phyloP scores from a whole-genome alignment of 2,888 invertebrate genomes.

The Hedychridium roseum region DNA sequence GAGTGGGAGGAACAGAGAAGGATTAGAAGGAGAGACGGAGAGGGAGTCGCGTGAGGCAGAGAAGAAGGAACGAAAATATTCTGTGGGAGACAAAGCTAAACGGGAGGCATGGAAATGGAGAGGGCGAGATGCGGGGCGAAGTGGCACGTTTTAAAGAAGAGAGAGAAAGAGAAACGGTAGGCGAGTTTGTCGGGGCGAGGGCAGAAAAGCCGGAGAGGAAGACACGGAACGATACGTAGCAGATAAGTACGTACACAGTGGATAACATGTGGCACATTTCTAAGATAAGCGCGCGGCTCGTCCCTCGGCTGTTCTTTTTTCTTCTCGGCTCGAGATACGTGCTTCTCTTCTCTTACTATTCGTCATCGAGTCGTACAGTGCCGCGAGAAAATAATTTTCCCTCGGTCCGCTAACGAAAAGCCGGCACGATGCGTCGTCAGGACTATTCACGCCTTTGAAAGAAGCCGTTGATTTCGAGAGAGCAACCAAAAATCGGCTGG shows the following conservation, averaged over 20 bases:
- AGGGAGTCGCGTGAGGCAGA: not conserved
- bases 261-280: constrained; percentile 5
- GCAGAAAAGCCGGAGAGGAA: not conserved
- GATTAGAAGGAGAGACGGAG: constrained; percentile 1
- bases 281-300: constrained; percentile 2
- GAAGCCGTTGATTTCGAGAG: no score
- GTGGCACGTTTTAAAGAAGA: not conserved
- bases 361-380: no score
- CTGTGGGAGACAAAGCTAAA: not conserved
- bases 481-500: no score
- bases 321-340: no score
- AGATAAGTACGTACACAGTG: not conserved
- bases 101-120: constrained; percentile 1
- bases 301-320: no score
- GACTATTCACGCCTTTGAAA: no score
- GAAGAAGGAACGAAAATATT: no score
- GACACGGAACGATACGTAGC: not conserved
- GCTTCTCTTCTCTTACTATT: no score
- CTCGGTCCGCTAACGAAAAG: no score
- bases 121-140: not conserved
- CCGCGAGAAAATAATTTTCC: no score
- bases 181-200: not conserved
- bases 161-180: not conserved
- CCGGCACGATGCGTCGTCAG: no score
- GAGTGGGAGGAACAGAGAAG: not conserved